phyloP scores from a whole-genome alignment of 2,888 invertebrate species.

The Matsumyia berberina region DNA sequence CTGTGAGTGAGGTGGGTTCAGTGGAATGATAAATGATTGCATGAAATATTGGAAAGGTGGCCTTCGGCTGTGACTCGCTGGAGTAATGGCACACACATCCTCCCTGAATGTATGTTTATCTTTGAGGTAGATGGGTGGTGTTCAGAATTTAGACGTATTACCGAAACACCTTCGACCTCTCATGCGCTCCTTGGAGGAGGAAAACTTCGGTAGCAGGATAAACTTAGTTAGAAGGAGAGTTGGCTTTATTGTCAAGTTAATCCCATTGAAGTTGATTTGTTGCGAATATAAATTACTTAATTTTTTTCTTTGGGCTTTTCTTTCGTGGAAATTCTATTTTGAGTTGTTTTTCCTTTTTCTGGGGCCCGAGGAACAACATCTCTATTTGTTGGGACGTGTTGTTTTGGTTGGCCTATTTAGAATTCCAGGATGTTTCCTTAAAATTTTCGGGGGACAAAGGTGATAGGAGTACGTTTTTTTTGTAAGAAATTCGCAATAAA shows the following conservation, averaged over 20 bases:
- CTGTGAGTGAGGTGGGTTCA: slow-evolving; percentile 26
- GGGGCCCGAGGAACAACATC: slow-evolving; percentile 22
- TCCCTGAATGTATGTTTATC: slow-evolving; percentile 48
- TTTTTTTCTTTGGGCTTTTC: slow-evolving; percentile 37
- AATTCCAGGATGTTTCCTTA: slow-evolving; percentile 24
- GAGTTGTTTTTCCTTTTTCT: slow-evolving; percentile 35
- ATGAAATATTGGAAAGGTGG: slow-evolving; percentile 71
- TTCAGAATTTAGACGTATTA: slow-evolving; percentile 68
- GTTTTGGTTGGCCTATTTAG: slow-evolving; percentile 30
- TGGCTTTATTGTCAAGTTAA: slow-evolving; percentile 76
- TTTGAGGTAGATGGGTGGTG: slow-evolving; percentile 35
- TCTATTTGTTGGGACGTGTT: slow-evolving; percentile 48
- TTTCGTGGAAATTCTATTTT: slow-evolving; percentile 57
- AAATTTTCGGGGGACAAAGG: not conserved
- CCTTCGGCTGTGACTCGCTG: slow-evolving; percentile 44
- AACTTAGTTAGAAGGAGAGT: slow-evolving; percentile 70
- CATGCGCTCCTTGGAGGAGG: slow-evolving; percentile 5
- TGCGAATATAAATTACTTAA: slow-evolving; percentile 75
- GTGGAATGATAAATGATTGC: slow-evolving; percentile 73
- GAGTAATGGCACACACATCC: slow-evolving; percentile 33
- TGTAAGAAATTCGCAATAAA: slow-evolving; percentile 14
- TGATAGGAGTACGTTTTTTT: slow-evolving; percentile 7
- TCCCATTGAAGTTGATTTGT: slow-evolving; percentile 76
- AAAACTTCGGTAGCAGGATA: slow-evolving; percentile 65
- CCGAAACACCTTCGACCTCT: slow-evolving; percentile 62